Evolutionary conservation across 1,140 invertebrate genomes (phyloP), one percentile per base, ranked within the genome.

Genomic region (Sesamia nonagrioides): DNA sequence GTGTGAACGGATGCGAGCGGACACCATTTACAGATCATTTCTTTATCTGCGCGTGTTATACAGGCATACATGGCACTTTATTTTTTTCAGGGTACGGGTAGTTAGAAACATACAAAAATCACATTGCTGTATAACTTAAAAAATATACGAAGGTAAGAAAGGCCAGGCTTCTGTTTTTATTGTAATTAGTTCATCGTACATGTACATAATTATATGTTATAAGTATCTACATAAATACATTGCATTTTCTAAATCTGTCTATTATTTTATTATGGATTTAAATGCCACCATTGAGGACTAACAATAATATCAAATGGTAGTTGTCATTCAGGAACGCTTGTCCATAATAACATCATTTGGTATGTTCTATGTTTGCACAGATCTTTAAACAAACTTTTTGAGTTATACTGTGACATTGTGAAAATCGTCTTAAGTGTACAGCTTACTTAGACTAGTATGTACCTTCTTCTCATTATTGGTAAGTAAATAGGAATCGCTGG

Each of bases 41-140:
- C n/a, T n/a, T n/a, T n/a, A n/a, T n/a, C n/a, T n/a, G n/a, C n/a
- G n/a, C n/a, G n/a, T n/a, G n/a, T n/a, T n/a, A n/a, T n/a, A n/a
- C n/a, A n/a, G n/a, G n/a, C n/a, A n/a, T n/a, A n/a, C n/a, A n/a
- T n/a, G 27, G 27, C 27, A 27, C 58, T 56, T 82, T 86, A 79
- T 87, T 86, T 87, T 87, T 94, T 94, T 80, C 91, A 94, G 92
- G 88, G 82, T 89, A 82, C 87, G 92, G 35, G 89, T 94, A 86
- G 87, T 92, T 91, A 93, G 89, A 91, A 93, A 93, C 89, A 91
- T 91, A 61, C 90, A 93, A 91, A 94, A 93, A 89, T 94, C 92
- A 58, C 90, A 93, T 93, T 94, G 92, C 92, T 89, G 91, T 91
- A 92, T 93, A 85, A 86, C 85, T 81, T 92, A 92, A 91, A 85